phyloP scores from a whole-genome alignment of 2,888 invertebrate genomes.

The Pterostichus madidus region DNA sequence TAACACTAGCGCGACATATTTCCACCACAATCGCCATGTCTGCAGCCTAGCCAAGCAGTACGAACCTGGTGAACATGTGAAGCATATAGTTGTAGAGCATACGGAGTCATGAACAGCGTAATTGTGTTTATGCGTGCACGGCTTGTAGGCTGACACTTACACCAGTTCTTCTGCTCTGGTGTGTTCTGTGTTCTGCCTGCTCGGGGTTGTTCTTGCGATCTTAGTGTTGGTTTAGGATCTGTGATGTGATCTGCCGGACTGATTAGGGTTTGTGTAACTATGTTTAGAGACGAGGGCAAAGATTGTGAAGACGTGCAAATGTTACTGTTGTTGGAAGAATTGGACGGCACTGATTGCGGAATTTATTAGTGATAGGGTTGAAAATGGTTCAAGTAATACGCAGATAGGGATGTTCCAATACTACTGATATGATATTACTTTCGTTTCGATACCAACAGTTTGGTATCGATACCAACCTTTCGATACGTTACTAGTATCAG shows the following conservation, averaged over 20 bases:
- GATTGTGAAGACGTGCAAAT: not conserved
- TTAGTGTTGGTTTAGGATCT: slow-evolving; percentile 4
- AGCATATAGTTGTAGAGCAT: not conserved
- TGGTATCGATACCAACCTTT: no score
- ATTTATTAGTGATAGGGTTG: no score
- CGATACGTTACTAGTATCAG: no score
- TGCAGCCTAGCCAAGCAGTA: not conserved
- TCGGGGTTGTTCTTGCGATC: not conserved
- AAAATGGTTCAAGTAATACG: no score
- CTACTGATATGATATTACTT: no score
- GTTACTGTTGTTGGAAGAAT: no score
- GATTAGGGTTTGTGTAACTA: slow-evolving; percentile 6
- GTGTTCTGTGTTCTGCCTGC: slow-evolving; percentile 28
- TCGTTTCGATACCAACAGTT: no score
- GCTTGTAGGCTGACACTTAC: slow-evolving; percentile 47
- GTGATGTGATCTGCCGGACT: slow-evolving; percentile 7
- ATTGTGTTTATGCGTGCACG: slow-evolving; percentile 60
- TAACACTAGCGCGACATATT: slow-evolving; percentile 40
- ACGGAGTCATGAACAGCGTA: slow-evolving; percentile 20
- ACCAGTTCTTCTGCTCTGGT: slow-evolving; percentile 31
- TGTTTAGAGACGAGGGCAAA: not conserved
- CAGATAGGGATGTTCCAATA: no score
- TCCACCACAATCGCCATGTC: not conserved
- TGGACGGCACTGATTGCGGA: no score
- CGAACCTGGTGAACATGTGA: not conserved